Percentiles rank a stretch among this genome's conserved stretches.
Evolutionary conservation across 2,113 vertebrate genomes (phyloP).

Genomic region (Promerops cafer): DNA sequence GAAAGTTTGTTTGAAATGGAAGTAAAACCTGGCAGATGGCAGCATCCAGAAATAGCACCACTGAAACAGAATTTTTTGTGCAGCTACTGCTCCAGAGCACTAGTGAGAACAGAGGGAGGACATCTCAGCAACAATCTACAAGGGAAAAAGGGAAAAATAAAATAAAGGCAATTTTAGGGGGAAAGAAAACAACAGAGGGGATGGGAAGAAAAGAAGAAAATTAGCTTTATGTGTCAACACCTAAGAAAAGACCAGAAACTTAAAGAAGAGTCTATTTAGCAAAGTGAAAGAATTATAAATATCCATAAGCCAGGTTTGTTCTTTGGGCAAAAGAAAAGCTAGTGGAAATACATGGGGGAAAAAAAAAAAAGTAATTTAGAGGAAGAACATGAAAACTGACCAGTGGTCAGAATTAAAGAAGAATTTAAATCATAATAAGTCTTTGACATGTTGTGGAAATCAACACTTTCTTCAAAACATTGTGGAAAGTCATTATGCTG

Average conservation of each 20-base stretch:
- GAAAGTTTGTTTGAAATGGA: constrained; percentile 45
- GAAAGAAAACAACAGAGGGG: neutral
- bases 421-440: neutral
- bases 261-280: neutral
- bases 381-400: neutral
- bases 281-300: neutral
- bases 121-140: neutral
- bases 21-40: constrained; percentile 45
- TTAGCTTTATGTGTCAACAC: neutral
- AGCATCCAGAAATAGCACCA: constrained; percentile 14
- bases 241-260: neutral
- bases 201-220: neutral
- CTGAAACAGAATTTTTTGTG: neutral
- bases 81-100: neutral
- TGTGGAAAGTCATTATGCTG: neutral
- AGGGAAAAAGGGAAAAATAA: neutral
- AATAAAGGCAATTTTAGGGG: neutral
- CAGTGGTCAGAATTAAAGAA: neutral
- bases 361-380: neutral
- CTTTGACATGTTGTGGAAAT: neutral
- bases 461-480: neutral
- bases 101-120: neutral
- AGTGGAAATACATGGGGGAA: neutral
- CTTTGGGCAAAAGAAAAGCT: neutral
- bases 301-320: neutral